phyloP scores from a whole-genome alignment of 2,113 vertebrate genomes.

The Toxotes jaculatrix region DNA sequence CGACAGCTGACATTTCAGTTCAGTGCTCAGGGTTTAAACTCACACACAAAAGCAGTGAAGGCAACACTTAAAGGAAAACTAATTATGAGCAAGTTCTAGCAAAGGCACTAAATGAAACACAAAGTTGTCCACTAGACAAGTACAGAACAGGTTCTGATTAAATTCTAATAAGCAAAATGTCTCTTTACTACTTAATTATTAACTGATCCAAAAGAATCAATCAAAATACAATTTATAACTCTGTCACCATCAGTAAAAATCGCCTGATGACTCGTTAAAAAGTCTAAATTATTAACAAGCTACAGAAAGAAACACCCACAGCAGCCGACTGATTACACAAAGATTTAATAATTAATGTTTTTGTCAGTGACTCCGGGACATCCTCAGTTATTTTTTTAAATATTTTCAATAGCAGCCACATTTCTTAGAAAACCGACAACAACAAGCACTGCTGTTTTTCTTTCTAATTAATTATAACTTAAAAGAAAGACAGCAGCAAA shows the following conservation, averaged over 20 bases:
- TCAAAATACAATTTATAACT: too few relatives aligned
- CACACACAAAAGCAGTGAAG: too few relatives aligned
- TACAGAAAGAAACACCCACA: constrained; percentile 1
- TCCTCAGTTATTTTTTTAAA: not conserved
- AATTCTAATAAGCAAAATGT: too few relatives aligned
- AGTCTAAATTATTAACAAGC: constrained; percentile 33
- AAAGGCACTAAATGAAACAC: not conserved
- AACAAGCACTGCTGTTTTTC: not conserved
- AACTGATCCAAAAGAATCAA: too few relatives aligned
- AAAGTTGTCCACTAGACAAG: not conserved
- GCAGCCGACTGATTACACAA: not conserved
- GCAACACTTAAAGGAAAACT: too few relatives aligned
- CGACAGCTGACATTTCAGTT: too few relatives aligned
- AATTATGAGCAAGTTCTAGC: too few relatives aligned
- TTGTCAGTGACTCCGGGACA: not conserved
- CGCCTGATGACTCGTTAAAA: not conserved
- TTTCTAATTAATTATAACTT: too few relatives aligned
- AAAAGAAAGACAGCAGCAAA: not conserved
- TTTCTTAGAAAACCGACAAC: not conserved
- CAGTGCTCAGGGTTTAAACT: not conserved
- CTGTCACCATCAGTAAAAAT: not conserved
- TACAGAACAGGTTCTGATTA: too few relatives aligned
- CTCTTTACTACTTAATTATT: not conserved
- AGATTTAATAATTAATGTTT: constrained; percentile 26
- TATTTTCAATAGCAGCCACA: not conserved